phyloP scores from a whole-genome alignment of 64 coral and sea anemone genomes.

The Montipora cactus region DNA sequence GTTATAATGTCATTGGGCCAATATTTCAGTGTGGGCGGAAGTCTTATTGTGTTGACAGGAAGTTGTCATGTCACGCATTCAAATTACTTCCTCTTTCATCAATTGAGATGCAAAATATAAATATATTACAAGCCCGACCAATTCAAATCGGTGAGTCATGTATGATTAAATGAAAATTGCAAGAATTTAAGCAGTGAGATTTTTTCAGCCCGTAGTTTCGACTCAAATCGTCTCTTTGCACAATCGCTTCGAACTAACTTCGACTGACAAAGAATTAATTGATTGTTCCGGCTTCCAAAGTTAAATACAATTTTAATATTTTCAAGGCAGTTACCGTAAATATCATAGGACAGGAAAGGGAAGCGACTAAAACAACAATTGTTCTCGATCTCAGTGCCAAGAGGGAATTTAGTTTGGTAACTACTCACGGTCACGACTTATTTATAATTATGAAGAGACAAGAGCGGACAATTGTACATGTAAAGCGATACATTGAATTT shows the following conservation, averaged over 20 bases:
- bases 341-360: constrained; percentile 20
- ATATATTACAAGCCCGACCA: neutral
- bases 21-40: constrained; percentile 31
- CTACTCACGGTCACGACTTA: neutral
- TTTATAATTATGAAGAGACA: neutral
- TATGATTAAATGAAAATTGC: neutral
- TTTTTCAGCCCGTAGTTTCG: neutral
- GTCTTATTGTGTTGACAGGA: constrained; percentile 10
- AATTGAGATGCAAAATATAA: neutral
- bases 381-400: neutral
- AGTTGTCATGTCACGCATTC: constrained; percentile 14
- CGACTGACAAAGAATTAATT: neutral
- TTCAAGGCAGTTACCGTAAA: neutral
- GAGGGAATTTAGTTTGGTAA: neutral
- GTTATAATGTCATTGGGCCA: constrained; percentile 3
- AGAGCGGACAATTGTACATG: no score
- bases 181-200: neutral
- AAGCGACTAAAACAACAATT: neutral
- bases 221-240: no score
- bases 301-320: neutral
- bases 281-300: neutral
- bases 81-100: constrained; percentile 32
- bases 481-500: no score
- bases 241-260: neutral
- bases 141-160: neutral